Evolutionary conservation across 2,113 vertebrate species (phyloP).

Genomic region (Plectropomus leopardus): DNA sequence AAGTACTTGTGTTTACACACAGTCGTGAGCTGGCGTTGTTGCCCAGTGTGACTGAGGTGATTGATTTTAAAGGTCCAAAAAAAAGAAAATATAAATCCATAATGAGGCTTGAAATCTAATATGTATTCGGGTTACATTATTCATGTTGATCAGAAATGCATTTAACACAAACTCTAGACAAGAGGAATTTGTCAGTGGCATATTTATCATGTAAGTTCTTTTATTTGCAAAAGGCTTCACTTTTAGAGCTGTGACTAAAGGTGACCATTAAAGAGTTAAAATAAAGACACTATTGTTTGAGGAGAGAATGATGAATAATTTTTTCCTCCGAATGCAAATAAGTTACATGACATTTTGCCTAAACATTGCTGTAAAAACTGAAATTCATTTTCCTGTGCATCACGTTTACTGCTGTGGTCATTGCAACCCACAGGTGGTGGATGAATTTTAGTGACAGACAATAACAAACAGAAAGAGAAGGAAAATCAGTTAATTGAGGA

Average conservation of each 20-base stretch:
- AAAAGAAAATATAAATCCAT: not conserved
- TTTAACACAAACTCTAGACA: not conserved
- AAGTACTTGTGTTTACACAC: not conserved
- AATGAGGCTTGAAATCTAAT: not conserved
- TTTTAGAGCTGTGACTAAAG: not conserved
- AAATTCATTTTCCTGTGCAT: too few relatives aligned
- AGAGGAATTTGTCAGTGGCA: too few relatives aligned
- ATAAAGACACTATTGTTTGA: not conserved
- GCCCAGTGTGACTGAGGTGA: not conserved
- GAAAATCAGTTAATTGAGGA: not conserved
- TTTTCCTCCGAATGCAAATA: too few relatives aligned
- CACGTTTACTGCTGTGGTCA: not conserved
- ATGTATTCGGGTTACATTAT: not conserved
- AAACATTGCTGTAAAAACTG: too few relatives aligned
- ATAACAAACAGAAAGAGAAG: not conserved
- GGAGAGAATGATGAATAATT: not conserved
- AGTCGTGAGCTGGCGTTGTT: not conserved
- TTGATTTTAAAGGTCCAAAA: not conserved
- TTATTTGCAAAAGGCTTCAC: not conserved
- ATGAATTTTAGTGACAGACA: not conserved
- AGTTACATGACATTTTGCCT: not conserved
- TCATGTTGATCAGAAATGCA: not conserved
- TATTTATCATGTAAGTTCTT: not conserved
- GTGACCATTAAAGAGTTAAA: not conserved
- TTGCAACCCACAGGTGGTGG: too few relatives aligned